Conservation (phyloP, 1,140 invertebrate species). For the Macrotrachela quadricornifera region DNA sequence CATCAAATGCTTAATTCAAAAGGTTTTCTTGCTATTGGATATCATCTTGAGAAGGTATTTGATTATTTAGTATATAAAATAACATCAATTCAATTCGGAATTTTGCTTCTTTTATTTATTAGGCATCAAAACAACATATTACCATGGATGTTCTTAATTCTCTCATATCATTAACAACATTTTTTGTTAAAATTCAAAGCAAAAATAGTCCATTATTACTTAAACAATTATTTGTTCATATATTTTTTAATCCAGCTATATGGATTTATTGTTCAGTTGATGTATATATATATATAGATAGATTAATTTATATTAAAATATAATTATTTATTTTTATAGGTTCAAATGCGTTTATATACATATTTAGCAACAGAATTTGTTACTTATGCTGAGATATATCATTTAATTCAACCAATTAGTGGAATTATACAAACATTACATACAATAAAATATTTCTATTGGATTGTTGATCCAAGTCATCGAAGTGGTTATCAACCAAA, state of each 20-base stretch:
- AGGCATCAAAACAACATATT: conserved; percentile 68
- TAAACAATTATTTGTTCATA: conserved; percentile 92
- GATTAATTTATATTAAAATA: too few species aligned
- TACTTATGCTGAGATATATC: conserved; percentile 86
- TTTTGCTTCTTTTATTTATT: conserved; percentile 1
- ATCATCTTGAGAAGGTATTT: conserved; percentile 59
- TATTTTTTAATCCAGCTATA: conserved; percentile 89
- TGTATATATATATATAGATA: conserved; percentile 17
- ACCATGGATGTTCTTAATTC: conserved; percentile 73
- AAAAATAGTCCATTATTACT: conserved; percentile 74
- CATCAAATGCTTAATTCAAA: conserved; percentile 95
- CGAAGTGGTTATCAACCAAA: conserved; percentile 85
- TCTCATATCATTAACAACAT: conserved; percentile 80
- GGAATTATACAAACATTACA: conserved; percentile 94
- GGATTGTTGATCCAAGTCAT: conserved; percentile 78
- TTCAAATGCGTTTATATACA: conserved; percentile 75
- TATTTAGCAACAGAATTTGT: conserved; percentile 93
- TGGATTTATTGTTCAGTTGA: conserved; percentile 91
- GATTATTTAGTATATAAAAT: too few species aligned
- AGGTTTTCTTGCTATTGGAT: conserved; percentile 90
- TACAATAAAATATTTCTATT: conserved; percentile 95
- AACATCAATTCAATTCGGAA: too few species aligned
- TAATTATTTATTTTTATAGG: too few species aligned
- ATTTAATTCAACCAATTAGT: conserved; percentile 77
- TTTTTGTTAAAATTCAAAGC: conserved; percentile 73